Conservation (phyloP, 2,113 vertebrate genomes). For the Tichodroma muraria region DNA sequence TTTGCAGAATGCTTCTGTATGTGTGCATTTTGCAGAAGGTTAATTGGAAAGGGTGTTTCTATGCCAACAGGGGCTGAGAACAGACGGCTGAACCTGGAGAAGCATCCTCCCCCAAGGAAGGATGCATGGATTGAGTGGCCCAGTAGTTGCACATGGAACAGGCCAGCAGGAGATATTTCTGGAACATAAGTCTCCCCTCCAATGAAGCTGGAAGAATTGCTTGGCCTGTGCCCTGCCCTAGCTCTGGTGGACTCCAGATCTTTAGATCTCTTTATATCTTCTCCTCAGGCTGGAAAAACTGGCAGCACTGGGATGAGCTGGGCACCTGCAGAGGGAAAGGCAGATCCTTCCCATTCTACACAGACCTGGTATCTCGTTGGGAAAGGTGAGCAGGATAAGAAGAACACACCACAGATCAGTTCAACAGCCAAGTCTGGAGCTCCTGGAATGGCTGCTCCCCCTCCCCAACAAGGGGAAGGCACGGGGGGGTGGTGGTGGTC, state of each 20-base stretch:
- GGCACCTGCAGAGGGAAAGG: not conserved
- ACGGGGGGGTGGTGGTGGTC: not conserved
- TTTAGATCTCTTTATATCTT: not conserved
- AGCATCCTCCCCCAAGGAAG: not conserved
- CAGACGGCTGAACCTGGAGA: not conserved
- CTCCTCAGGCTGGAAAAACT: not conserved
- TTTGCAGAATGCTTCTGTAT: not conserved
- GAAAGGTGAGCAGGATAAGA: not conserved
- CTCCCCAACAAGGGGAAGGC: not conserved
- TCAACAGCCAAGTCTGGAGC: not conserved
- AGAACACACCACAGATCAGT: not conserved
- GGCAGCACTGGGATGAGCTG: not conserved
- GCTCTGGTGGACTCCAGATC: not conserved
- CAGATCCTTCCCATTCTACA: not conserved
- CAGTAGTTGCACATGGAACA: not conserved
- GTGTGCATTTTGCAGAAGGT: not conserved
- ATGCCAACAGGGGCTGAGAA: slow-evolving; percentile 31
- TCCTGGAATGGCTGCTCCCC: not conserved
- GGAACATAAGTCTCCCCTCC: not conserved
- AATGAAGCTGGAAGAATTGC: not conserved
- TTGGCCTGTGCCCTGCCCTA: not conserved
- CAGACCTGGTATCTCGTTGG: not conserved
- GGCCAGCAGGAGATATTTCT: not conserved
- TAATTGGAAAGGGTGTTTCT: slow-evolving; percentile 48
- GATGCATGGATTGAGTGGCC: not conserved